Conservation (phyloP, 2,113 vertebrate species). For the Amia ocellicauda region DNA sequence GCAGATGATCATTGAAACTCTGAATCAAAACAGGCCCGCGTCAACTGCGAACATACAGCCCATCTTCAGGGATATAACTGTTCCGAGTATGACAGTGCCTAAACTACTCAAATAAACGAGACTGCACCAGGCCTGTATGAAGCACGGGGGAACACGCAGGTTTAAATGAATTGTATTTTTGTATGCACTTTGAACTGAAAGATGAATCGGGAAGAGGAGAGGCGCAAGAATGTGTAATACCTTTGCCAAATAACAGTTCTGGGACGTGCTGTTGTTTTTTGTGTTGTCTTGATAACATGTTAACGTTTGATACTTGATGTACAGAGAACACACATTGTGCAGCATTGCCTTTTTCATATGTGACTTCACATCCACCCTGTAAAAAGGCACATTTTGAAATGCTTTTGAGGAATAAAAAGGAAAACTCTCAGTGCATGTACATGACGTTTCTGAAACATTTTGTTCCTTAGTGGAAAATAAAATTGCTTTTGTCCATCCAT, state of each 20-base stretch:
- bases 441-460: neutral
- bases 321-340: neutral
- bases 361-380: neutral
- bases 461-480: neutral
- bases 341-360: constrained; percentile 5
- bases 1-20: constrained; percentile 90
- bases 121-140: neutral
- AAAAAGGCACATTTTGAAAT: neutral
- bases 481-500: neutral
- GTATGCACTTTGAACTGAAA: constrained; percentile 14
- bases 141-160: neutral
- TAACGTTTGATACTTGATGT: constrained; percentile 15
- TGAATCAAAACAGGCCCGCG: constrained; percentile 80
- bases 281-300: constrained; percentile 6
- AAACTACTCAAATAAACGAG: constrained; percentile 85
- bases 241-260: neutral
- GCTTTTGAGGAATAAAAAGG: neutral
- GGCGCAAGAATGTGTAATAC: neutral
- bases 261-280: neutral
- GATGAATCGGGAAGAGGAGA: neutral
- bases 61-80: constrained; percentile 87
- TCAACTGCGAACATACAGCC: constrained; percentile 67
- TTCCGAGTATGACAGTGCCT: constrained; percentile 83
- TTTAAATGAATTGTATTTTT: neutral
- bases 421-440: neutral